Conservation (phyloP, 2,797 vertebrate species). For the Catostomus latipinnis region DNA sequence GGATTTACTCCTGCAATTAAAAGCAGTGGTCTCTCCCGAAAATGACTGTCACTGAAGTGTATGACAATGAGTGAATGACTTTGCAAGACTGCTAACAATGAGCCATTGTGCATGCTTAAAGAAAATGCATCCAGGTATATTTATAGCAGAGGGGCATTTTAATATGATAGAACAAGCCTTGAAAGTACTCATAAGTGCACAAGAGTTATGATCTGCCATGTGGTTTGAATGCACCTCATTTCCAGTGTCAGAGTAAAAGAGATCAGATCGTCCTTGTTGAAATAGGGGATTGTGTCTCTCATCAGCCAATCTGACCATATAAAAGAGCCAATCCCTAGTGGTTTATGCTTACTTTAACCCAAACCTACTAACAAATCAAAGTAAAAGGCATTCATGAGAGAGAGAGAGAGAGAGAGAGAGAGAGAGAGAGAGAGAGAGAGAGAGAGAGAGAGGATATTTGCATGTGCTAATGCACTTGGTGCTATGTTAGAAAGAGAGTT, state of each 20-base stretch:
- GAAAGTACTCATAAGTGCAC: constrained; percentile 17
- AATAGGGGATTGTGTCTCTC: constrained; percentile 56
- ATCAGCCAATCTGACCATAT: constrained; percentile 31
- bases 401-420: too few species aligned
- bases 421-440: constrained; percentile 50
- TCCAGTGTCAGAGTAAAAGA: not conserved
- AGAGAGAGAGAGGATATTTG: constrained; percentile 55
- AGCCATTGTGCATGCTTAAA: not conserved
- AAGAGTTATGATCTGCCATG: constrained; percentile 6
- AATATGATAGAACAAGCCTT: constrained; percentile 15
- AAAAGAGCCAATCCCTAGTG: constrained; percentile 35
- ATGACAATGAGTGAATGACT: constrained; percentile 5
- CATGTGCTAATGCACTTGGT: constrained; percentile 9
- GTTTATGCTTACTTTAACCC: constrained; percentile 67
- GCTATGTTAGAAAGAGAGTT: too few species aligned
- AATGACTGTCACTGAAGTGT: not conserved
- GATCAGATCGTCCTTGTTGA: constrained; percentile 29
- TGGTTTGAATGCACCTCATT: not conserved
- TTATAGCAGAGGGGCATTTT: constrained; percentile 7
- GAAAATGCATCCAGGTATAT: constrained; percentile 15
- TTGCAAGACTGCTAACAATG: not conserved
- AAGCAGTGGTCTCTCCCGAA: too few species aligned
- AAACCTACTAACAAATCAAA: constrained; percentile 55
- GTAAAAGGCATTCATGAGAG: constrained; percentile 54
- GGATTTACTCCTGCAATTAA: too few species aligned